Percentiles rank a stretch among this genome's conserved stretches.
Evolutionary conservation across 2,797 vertebrate genomes (phyloP).

Genomic region (Synanceia verrucosa): DNA sequence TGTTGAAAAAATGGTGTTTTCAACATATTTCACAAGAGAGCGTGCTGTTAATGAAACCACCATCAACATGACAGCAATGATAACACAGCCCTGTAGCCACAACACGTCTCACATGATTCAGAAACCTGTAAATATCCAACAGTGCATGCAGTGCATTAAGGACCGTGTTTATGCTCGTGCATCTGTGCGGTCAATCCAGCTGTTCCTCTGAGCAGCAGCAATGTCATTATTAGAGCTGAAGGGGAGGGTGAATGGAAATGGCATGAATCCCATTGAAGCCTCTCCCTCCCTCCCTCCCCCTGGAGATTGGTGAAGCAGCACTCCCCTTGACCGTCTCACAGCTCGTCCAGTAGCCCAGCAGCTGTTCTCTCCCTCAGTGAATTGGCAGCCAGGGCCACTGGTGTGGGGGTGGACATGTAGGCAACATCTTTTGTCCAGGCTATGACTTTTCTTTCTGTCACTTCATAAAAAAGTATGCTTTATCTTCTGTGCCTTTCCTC

Average conservation of each 20-base stretch:
- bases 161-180: conserved; percentile 13
- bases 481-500: too few relatives aligned
- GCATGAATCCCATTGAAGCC: conserved; percentile 56
- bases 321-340: conserved; percentile 70
- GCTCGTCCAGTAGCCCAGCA: conserved; percentile 70
- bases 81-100: conserved; percentile 17
- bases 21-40: conserved; percentile 36
- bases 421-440: conserved; percentile 51
- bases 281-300: conserved; percentile 24
- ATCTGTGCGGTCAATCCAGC: conserved; percentile 58
- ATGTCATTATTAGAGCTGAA: conserved; percentile 46
- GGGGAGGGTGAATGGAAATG: conserved; percentile 60
- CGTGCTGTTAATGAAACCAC: conserved; percentile 17
- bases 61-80: conserved; percentile 11
- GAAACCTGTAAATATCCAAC: conserved; percentile 27
- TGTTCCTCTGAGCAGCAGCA: conserved; percentile 55
- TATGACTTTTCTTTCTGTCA: conserved; percentile 33
- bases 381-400: conserved; percentile 52
- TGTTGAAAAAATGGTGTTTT: conserved; percentile 3
- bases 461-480: too few relatives aligned
- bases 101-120: background rate
- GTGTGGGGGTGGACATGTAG: conserved; percentile 58
- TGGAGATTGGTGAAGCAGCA: conserved; percentile 59
- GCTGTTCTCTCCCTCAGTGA: conserved; percentile 66
- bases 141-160: background rate